These are phyloP conservation scores for Meandrina meandrites DNA, from an alignment of 92 coral and sea anemone genomes.

Conservation along the genomic window DNA sequence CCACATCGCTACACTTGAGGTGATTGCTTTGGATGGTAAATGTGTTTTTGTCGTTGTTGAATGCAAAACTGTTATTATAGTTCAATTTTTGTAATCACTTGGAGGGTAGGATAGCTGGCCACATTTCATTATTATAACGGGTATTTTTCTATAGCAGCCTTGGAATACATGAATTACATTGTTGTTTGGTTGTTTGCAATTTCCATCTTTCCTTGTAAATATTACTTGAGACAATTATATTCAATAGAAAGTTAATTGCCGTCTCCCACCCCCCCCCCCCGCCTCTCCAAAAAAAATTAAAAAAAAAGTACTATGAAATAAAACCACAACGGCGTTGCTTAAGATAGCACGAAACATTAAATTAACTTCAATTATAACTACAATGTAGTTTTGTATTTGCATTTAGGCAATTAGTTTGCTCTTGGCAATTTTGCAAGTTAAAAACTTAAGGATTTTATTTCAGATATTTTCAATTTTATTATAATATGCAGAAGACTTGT, in stretches of 20 bases:
- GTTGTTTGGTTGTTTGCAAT: conserved; percentile 18
- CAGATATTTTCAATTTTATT: not conserved
- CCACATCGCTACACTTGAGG: not conserved
- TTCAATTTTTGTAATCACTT: not conserved
- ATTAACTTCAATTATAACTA: not conserved
- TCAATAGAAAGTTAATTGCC: not conserved
- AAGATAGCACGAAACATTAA: not conserved
- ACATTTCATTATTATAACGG: not conserved
- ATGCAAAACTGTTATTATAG: not conserved
- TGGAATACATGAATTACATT: conserved; percentile 18
- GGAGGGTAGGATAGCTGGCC: not conserved
- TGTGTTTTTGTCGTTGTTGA: not conserved
- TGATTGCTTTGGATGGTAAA: not conserved
- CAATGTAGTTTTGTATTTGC: not conserved
- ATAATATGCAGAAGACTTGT: not conserved
- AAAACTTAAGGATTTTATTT: conserved; percentile 2
- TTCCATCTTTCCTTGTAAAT: conserved; percentile 26
- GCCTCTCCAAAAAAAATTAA: not conserved
- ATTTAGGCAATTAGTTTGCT: not conserved
- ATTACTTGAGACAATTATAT: conserved; percentile 29
- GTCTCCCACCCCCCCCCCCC: not conserved
- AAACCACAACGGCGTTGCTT: not conserved
- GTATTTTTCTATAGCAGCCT: conserved; percentile 32
- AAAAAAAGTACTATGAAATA: too few relatives aligned
- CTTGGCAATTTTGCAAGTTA: conserved; percentile 1